These are phyloP conservation scores for Stichopus chloronotus DNA, from an alignment of 35 echinoderm and acorn worm genomes.

Conservation along the genomic window DNA sequence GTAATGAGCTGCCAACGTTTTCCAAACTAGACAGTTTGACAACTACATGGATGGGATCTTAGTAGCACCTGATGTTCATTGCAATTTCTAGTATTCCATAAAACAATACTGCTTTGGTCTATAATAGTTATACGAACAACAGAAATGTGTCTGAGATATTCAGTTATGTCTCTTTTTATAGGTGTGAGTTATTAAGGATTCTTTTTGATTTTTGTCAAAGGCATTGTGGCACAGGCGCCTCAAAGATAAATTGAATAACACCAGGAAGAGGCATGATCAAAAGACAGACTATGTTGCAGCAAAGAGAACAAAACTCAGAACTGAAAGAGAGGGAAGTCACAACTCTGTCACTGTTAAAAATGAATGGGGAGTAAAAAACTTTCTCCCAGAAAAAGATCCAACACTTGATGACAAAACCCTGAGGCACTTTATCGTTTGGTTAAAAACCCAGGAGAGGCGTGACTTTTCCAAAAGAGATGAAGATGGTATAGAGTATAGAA, in stretches of 20 bases:
- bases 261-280: constrained; percentile 25
- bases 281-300: neutral
- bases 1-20: too few species aligned
- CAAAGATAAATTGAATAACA: constrained; percentile 5
- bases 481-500: neutral
- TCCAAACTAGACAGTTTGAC: too few species aligned
- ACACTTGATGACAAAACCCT: neutral
- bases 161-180: too few species aligned
- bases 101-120: too few species aligned
- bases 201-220: too few species aligned
- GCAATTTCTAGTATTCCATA: too few species aligned
- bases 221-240: neutral
- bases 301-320: neutral
- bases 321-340: neutral
- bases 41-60: too few species aligned
- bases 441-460: neutral
- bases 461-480: constrained; percentile 22
- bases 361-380: neutral
- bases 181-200: too few species aligned
- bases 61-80: too few species aligned
- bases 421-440: neutral
- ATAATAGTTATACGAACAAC: too few species aligned
- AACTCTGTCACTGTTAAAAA: constrained; percentile 24
- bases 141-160: too few species aligned
- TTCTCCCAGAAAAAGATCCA: neutral